Evolutionary conservation across 2,888 invertebrate species (phyloP).

Genomic region (Melanostoma mellinum): DNA sequence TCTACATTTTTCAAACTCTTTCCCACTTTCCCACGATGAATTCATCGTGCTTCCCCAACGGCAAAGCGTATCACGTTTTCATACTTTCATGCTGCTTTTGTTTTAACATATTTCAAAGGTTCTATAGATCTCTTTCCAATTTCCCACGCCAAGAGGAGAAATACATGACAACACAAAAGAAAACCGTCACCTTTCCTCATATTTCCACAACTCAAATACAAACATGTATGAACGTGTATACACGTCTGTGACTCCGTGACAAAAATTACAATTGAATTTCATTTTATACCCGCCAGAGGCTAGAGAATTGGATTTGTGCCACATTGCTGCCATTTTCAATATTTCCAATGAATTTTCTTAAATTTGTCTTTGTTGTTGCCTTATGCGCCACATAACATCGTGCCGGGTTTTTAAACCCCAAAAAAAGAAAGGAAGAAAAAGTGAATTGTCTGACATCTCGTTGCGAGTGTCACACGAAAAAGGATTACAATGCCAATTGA

Average conservation of each 20-base stretch:
- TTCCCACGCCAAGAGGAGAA: too few species aligned
- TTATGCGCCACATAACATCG: too few species aligned
- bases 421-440: neutral
- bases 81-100: too few species aligned
- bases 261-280: constrained; percentile 38
- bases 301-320: neutral
- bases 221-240: neutral
- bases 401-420: too few species aligned
- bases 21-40: too few species aligned
- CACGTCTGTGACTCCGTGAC: constrained; percentile 38
- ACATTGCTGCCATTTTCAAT: constrained; percentile 9
- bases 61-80: too few species aligned
- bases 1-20: too few species aligned
- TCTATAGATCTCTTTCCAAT: too few species aligned
- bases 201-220: neutral
- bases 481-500: constrained; percentile 46
- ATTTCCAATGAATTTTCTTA: constrained; percentile 20
- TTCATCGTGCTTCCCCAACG: too few species aligned
- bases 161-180: neutral
- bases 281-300: constrained; percentile 19
- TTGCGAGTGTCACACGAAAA: constrained; percentile 16
- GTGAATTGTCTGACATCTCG: constrained; percentile 5
- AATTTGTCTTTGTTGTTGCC: too few species aligned
- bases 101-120: too few species aligned
- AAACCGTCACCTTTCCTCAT: constrained; percentile 25